Evolutionary conservation across 2,113 vertebrate species (phyloP).

Genomic region (Ondatra zibethicus): DNA sequence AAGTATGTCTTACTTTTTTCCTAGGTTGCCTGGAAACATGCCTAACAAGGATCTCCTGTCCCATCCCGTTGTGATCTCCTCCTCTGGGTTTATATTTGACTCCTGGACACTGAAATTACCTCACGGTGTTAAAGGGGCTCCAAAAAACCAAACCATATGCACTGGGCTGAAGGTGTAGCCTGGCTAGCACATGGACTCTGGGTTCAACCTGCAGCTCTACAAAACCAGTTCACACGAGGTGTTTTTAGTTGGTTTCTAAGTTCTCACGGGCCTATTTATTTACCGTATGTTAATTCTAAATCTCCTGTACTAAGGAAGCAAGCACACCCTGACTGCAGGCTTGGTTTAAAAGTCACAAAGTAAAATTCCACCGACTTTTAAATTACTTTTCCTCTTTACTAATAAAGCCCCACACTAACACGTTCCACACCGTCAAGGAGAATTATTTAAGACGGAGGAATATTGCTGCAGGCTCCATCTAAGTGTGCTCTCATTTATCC

Average conservation of each 20-base stretch:
- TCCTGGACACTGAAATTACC: neutral
- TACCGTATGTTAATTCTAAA: constrained; percentile 25
- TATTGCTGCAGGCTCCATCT: neutral
- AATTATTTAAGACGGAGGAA: constrained; percentile 1
- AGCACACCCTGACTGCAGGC: neutral
- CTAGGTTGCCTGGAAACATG: neutral
- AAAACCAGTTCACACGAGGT: neutral
- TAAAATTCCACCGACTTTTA: constrained; percentile 15
- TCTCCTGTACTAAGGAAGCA: neutral
- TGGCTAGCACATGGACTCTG: no score
- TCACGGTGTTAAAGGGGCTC: neutral
- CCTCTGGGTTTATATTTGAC: neutral
- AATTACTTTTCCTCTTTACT: constrained; percentile 46
- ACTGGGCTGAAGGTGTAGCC: neutral
- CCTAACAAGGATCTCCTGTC: neutral
- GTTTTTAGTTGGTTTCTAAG: constrained; percentile 33
- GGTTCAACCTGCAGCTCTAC: neutral
- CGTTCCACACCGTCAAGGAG: neutral
- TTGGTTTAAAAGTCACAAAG: constrained; percentile 23
- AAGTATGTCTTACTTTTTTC: neutral
- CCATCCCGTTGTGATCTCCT: neutral
- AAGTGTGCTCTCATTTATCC: constrained; percentile 14
- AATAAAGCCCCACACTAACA: neutral
- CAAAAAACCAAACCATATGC: neutral
- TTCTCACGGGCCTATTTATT: neutral